Percentiles rank a stretch among this genome's conserved stretches.
These are phyloP conservation scores for Leptatherina wallacei DNA, from an alignment of 2,797 vertebrate species.

Conservation along the genomic window DNA sequence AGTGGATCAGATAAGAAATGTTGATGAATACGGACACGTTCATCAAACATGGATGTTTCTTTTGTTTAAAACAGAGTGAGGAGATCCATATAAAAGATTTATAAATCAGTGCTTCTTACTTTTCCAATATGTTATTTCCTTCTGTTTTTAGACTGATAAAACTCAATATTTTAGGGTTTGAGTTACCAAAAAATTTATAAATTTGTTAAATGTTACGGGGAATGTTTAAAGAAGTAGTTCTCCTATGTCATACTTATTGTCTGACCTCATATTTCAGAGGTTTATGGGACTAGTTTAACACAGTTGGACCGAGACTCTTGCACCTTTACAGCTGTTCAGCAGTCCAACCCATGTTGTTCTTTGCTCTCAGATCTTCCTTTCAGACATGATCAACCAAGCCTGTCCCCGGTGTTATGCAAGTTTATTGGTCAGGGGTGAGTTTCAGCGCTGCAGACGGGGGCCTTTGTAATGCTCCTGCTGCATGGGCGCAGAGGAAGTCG, in stretches of 20 bases:
- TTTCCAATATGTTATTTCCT: not conserved
- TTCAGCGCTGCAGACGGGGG: slow-evolving; percentile 9
- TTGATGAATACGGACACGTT: slow-evolving; percentile 20
- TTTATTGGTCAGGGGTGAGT: slow-evolving; percentile 34
- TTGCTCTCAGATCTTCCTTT: slow-evolving; percentile 33
- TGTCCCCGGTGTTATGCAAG: slow-evolving; percentile 41
- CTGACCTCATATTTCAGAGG: slow-evolving; percentile 27
- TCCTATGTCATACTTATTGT: not conserved
- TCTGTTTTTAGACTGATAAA: not conserved
- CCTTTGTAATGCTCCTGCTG: slow-evolving; percentile 42
- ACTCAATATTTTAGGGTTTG: not conserved
- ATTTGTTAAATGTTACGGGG: not conserved
- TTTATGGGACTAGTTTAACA: slow-evolving; percentile 30
- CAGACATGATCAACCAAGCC: slow-evolving; percentile 40
- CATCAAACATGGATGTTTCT: slow-evolving; percentile 11
- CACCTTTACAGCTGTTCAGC: slow-evolving; percentile 27
- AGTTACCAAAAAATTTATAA: not conserved
- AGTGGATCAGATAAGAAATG: slow-evolving; percentile 50
- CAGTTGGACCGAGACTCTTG: too few relatives aligned
- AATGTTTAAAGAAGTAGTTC: not conserved
- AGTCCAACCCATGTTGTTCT: slow-evolving; percentile 7
- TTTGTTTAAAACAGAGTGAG: slow-evolving; percentile 2
- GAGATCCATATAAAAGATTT: not conserved
- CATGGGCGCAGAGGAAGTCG: slow-evolving; percentile 63
- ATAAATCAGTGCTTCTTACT: not conserved